Percentiles rank a stretch among this genome's conserved stretches.
Evolutionary conservation across 2,113 vertebrate species (phyloP).

Genomic region (Siniperca knerii): DNA sequence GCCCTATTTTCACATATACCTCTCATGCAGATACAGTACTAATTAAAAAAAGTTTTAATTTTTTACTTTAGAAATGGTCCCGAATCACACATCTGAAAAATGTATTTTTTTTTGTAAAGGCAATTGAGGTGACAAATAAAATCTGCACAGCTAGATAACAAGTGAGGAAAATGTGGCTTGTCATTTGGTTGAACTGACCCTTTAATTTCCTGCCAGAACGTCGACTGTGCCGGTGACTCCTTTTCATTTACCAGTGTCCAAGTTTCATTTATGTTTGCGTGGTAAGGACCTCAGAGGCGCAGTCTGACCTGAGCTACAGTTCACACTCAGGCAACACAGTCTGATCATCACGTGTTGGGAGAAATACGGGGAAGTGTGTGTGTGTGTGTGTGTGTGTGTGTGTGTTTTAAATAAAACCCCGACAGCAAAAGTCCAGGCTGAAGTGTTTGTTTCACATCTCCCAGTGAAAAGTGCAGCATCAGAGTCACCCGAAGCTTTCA

Average conservation of each 20-base stretch:
- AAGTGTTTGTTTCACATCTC: background rate
- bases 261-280: background rate
- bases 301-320: background rate
- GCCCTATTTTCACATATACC: background rate
- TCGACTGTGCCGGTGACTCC: background rate
- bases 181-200: slow-evolving; percentile 34
- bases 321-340: background rate
- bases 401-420: background rate
- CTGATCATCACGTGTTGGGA: background rate
- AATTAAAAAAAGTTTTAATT: too few relatives aligned
- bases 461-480: background rate
- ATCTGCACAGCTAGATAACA: background rate
- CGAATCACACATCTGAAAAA: too few relatives aligned
- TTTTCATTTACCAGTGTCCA: background rate
- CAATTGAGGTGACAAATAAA: background rate
- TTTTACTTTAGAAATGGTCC: too few relatives aligned
- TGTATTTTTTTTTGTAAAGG: too few relatives aligned
- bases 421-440: background rate
- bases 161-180: background rate
- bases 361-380: too few relatives aligned
- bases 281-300: background rate
- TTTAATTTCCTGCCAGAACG: slow-evolving; percentile 3
- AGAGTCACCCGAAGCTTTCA: background rate
- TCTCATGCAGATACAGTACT: background rate
- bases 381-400: background rate